phyloP scores from a whole-genome alignment of 2,797 vertebrate genomes.

The Gymnodraco acuticeps region DNA sequence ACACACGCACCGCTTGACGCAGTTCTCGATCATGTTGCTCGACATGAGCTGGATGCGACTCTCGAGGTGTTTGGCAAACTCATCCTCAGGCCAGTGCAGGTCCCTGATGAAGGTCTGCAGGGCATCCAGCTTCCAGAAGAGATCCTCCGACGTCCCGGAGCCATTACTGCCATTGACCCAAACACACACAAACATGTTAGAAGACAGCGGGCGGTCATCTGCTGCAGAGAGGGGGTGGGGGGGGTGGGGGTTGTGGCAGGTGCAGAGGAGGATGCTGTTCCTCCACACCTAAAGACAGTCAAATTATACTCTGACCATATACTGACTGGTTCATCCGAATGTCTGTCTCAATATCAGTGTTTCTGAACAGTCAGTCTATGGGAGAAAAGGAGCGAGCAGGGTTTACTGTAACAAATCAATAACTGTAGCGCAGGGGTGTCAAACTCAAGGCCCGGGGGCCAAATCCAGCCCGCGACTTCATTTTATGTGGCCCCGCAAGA shows the following conservation, averaged over 20 bases:
- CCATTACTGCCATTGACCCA: slow-evolving; percentile 91
- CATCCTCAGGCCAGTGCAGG: slow-evolving; percentile 98
- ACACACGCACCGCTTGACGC: slow-evolving; percentile 93
- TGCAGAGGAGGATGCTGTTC: slow-evolving; percentile 72
- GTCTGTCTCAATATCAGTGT: slow-evolving; percentile 20
- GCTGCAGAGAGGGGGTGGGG: slow-evolving; percentile 17
- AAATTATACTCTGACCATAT: slow-evolving; percentile 86
- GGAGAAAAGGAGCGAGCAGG: slow-evolving; percentile 81
- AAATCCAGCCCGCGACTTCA: too few relatives aligned
- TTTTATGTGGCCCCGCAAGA: too few relatives aligned
- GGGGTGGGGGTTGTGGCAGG: slow-evolving; percentile 45
- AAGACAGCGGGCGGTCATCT: slow-evolving; percentile 49
- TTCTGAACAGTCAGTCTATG: slow-evolving; percentile 88
- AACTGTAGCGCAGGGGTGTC: slow-evolving; percentile 76
- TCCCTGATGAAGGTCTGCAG: slow-evolving; percentile 99
- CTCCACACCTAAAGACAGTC: slow-evolving; percentile 85
- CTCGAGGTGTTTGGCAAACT: slow-evolving; percentile 98
- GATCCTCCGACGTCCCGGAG: slow-evolving; percentile 97
- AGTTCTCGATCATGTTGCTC: slow-evolving; percentile 99
- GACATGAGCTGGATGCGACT: slow-evolving; percentile 98
- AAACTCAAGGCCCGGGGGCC: too few relatives aligned
- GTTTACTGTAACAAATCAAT: slow-evolving; percentile 89
- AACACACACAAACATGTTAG: slow-evolving; percentile 59
- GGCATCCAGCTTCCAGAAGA: slow-evolving; percentile 99
- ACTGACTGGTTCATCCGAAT: slow-evolving; percentile 72